A percentile compares a stretch with the other conserved stretches of the same genome.
These are phyloP conservation scores for Mesopsocus fuscifrons DNA, from an alignment of 2,888 invertebrate genomes.

Conservation along the genomic window DNA sequence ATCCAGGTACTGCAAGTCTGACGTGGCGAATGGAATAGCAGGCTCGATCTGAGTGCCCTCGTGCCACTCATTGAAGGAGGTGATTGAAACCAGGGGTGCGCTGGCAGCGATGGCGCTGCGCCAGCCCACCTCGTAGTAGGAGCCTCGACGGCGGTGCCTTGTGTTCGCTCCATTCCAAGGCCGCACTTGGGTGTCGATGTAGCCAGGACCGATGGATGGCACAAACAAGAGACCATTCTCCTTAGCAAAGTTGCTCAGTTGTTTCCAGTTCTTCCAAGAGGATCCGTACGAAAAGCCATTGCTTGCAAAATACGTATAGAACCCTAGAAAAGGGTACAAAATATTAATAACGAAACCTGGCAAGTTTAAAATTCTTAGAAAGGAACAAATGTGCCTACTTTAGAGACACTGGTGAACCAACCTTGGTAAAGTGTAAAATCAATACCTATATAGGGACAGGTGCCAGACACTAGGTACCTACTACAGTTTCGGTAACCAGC, in stretches of 20 bases:
- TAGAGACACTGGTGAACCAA: no score
- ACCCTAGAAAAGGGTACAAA: slow-evolving; percentile 29
- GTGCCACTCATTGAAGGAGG: slow-evolving; percentile 57
- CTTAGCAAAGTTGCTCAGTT: slow-evolving; percentile 29
- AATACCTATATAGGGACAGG: no score
- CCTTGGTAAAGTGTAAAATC: no score
- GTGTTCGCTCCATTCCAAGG: slow-evolving; percentile 37
- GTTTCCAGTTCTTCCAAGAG: slow-evolving; percentile 35
- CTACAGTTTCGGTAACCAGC: no score
- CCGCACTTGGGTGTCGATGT: slow-evolving; percentile 39
- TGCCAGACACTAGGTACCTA: no score
- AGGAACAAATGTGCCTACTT: background rate
- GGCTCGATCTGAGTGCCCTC: slow-evolving; percentile 58
- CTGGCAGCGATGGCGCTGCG: slow-evolving; percentile 35
- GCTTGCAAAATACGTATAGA: slow-evolving; percentile 44
- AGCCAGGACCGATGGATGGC: slow-evolving; percentile 51
- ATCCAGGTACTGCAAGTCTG: slow-evolving; percentile 30
- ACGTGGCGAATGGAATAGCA: slow-evolving; percentile 28
- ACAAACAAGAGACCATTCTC: slow-evolving; percentile 40
- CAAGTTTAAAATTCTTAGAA: slow-evolving; percentile 17
- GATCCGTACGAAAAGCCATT: slow-evolving; percentile 44
- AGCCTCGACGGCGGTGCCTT: slow-evolving; percentile 32
- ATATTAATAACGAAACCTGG: no score
- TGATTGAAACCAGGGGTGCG: slow-evolving; percentile 38
- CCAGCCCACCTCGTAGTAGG: slow-evolving; percentile 44